Percentiles rank a stretch among this genome's conserved stretches.
Evolutionary conservation across 2,888 invertebrate genomes (phyloP).

Genomic region (Erebia palarica): DNA sequence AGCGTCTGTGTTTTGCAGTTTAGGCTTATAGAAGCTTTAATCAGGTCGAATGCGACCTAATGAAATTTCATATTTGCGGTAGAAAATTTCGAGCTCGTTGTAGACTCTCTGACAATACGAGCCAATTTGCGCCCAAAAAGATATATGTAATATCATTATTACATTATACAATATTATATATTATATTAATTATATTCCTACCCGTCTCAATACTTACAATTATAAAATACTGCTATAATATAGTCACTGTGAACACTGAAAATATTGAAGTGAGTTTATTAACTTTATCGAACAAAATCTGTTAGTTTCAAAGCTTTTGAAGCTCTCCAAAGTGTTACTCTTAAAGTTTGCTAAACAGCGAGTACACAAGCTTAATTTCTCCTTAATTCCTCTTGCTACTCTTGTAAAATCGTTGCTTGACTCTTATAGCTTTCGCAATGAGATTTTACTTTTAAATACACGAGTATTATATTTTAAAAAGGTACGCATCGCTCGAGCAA

Average conservation of each 20-base stretch:
- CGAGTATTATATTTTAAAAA: too few relatives aligned
- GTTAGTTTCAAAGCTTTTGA: background rate
- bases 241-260: background rate
- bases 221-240: background rate
- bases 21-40: too few relatives aligned
- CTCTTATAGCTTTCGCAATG: background rate
- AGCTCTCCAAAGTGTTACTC: background rate
- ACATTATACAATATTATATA: too few relatives aligned
- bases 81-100: too few relatives aligned
- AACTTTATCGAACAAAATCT: constrained; percentile 3
- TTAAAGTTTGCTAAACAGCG: background rate
- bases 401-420: background rate
- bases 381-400: background rate
- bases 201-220: background rate
- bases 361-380: constrained; percentile 1
- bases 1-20: too few relatives aligned
- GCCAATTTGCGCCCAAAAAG: too few relatives aligned
- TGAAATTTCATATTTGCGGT: too few relatives aligned
- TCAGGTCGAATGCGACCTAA: too few relatives aligned
- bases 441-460: background rate
- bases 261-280: background rate
- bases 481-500: too few relatives aligned
- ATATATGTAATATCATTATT: too few relatives aligned
- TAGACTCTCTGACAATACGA: too few relatives aligned
- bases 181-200: too few relatives aligned